Evolutionary conservation across 2,888 invertebrate genomes (phyloP), one percentile per base, ranked within the genome.

Genomic region (Brachypalpus laphriformis): DNA sequence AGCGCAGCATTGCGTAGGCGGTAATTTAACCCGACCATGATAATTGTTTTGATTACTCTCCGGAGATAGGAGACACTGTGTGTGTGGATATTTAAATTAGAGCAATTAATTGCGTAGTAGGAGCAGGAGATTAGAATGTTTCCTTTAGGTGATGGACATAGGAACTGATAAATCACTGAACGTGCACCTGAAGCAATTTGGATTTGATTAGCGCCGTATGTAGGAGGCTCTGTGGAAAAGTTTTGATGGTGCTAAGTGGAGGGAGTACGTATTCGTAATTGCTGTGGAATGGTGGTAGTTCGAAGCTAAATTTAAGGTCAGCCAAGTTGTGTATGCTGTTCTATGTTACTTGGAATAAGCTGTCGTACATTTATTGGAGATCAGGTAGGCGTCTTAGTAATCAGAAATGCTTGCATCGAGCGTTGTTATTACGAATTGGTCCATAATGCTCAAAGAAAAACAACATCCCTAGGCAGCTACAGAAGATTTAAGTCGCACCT

Each of bases 41-140:
- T 68, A 75, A 81, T 81, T 81, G 56, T 56, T 81, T 68, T 81
- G 81, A 81, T 81, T 70, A n/a, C 54, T 68, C 57, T 63, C 22
- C n/a, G 25, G 45, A 14, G 75, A 68, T 68, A 72, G 22, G 22
- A 18, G 22, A 0, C 28, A 8, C 4, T 9, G n/a, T 49, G 20
- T 65, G 57, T 40, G 40, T 59, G 47, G 9, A 16, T 61, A 61
- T 59, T 59, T 59, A 34, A 75, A 81, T 68, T 68, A 68, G n/a
- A 63, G 16, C 75, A 81, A 68, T 81, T 75, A 81, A 75, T 81
- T 75, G 61, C 75, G 37, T 68, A 61, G 74, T 74, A 61, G 45
- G 34, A 51, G 25, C 18, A 5, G 74, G 66, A 54, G 80, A 75
- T 81, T 75, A 75, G 61, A 18, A 25, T 37, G 25, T 49, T 59